Base-by-base conservation (phyloP, 2,797 vertebrate species). In the Buphagus erythrorhynchus region DNA sequence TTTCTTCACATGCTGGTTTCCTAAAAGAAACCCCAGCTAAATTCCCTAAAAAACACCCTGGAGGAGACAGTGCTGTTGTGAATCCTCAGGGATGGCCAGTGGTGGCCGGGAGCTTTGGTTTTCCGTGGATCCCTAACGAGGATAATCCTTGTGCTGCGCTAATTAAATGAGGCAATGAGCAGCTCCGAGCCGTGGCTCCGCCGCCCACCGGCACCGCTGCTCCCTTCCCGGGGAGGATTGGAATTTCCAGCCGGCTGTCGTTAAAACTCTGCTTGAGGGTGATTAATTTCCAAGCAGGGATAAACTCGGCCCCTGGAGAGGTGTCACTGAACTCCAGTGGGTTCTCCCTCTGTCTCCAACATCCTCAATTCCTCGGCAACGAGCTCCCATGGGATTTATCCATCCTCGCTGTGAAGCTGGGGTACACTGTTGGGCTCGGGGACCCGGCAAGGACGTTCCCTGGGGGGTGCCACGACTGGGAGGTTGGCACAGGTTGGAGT, bases 281-380 rank as follows among this genome's bases (percentile, higher is more conserved):
- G 84, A 95, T 88, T 71, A 28, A 94, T 96, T 86, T 55, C 55
- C 11, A 2, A 48, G 52, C 35, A 2, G 61, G 77, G 84, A 93
- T 84, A 62, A 78, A 51, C 2, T 13, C 0, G 1, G 61, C 61
- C 92, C 77, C 80, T 2, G 74, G 83, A n/a, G 93, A 76, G 71
- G 63, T 9, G 42, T 69, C 71, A 3, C 71, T 6, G 35, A 55
- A 7, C 77, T 54, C 78, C 22, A 0, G 48, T 36, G 78, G 63
- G 22, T 68, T 62, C n/a, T 48, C 48, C 55, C 35, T 68, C 29
- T 1, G 33, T 26, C 48, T 62, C 73, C 73, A 4, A 1, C 73
- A 48, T 40, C 83, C 57, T 62, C 57, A 13, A 0, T 40, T 48
- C 55, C 83, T 42, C 25, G 0, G 46, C 33, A 6, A 0, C 5